phyloP scores from a whole-genome alignment of 23 tunicate genomes.

The Phallusia fumigata region DNA sequence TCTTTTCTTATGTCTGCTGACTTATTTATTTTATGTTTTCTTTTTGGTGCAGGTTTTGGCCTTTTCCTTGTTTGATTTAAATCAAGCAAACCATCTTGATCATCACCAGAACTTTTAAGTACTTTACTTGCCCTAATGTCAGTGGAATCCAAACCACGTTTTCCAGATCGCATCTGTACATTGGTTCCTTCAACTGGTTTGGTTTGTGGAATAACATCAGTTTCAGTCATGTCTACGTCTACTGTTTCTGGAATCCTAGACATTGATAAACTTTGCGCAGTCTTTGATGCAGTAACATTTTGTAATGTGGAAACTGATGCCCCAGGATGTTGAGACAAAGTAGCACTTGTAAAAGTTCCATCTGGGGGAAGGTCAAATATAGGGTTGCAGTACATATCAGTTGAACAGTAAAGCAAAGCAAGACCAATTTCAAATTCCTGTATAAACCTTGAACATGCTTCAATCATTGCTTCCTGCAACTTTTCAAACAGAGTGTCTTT shows the following conservation, averaged over 20 bases:
- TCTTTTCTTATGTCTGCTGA: too few relatives aligned
- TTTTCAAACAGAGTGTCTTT: not conserved
- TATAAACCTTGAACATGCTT: constrained; percentile 30
- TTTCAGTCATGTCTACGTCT: not conserved
- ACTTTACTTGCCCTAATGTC: not conserved
- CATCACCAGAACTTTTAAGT: not conserved
- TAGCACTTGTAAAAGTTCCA: constrained; percentile 35
- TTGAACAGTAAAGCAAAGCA: constrained; percentile 56
- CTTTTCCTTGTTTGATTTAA: not conserved
- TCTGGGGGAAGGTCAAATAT: constrained; percentile 39
- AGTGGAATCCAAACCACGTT: not conserved
- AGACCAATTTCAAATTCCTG: constrained; percentile 76
- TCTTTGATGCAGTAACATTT: not conserved
- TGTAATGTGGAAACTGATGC: too few relatives aligned
- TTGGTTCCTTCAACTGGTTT: not conserved
- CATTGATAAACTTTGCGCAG: not conserved
- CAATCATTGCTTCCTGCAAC: constrained; percentile 16
- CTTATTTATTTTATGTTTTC: not conserved
- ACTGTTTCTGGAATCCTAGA: constrained; percentile 37
- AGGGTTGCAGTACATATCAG: constrained; percentile 69
- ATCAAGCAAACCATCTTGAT: not conserved
- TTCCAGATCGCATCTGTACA: not conserved
- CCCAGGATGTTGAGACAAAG: not conserved
- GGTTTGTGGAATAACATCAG: not conserved
- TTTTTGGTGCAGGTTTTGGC: constrained; percentile 24